Percentiles rank a stretch among this genome's conserved stretches.
These are phyloP conservation scores for Diplazon laetatorius DNA, from an alignment of 2,888 invertebrate species.

Conservation along the genomic window DNA sequence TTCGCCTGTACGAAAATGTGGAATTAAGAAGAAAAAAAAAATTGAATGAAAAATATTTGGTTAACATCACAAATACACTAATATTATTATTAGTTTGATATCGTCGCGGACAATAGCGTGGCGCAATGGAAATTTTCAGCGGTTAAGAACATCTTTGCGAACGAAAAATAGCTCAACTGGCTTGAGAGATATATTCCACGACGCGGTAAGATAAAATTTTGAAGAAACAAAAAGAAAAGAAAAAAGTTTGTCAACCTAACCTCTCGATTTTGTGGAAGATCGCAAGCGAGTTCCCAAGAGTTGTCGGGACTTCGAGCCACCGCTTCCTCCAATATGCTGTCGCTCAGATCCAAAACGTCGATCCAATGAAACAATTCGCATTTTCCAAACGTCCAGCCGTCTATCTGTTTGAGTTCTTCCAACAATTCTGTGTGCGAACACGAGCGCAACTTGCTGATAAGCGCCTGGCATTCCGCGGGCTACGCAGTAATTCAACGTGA, in stretches of 20 bases:
- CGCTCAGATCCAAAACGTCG: conserved; percentile 90
- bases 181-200: too few species aligned
- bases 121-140: too few species aligned
- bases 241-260: conserved; percentile 77
- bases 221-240: too few species aligned
- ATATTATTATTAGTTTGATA: background rate
- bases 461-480: conserved; percentile 89
- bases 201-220: too few species aligned
- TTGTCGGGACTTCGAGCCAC: conserved; percentile 85
- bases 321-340: conserved; percentile 90
- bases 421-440: conserved; percentile 87
- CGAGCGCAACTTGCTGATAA: conserved; percentile 89
- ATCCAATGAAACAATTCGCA: conserved; percentile 95
- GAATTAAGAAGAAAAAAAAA: too few species aligned
- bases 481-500: conserved; percentile 65
- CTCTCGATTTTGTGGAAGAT: conserved; percentile 86
- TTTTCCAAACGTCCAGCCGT: conserved; percentile 93
- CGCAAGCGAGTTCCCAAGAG: conserved; percentile 89
- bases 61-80: background rate
- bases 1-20: conserved; percentile 84
- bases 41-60: too few species aligned
- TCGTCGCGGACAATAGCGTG: too few species aligned
- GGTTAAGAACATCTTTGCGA: too few species aligned
- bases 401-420: conserved; percentile 88
- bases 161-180: too few species aligned